Base-by-base conservation (phyloP, 2,888 invertebrate genomes). In the Resseliella maxima region DNA sequence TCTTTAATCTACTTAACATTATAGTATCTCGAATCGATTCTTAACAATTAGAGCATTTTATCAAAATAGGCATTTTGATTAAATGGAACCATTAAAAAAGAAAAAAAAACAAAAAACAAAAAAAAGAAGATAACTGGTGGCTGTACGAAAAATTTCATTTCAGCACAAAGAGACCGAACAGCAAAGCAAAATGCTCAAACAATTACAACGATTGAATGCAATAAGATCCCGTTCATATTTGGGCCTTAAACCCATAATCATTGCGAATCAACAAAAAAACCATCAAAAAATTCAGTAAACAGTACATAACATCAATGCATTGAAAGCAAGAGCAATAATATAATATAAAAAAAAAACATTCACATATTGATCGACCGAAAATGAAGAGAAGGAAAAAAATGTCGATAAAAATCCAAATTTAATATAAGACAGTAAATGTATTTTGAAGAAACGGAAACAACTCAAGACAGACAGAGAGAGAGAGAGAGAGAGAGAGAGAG, bases 201-300 rank as follows among this genome's bases (percentile, higher is more conserved):
- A n/a, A 72, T 72, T 31, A 72, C 72, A n/a, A 12, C 72, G 72
- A 72, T 72, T 72, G 31, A 72, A 31, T 72, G 31, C 72, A 72
- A 72, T 31, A 72, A 31, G 10, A 31, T n/a, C 59, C 24, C 5
- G 59, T 24, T 59, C 24, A 59, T 24, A 24, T 59, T 59, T 24
- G 24, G 24, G 59, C 59, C 6, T 3, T 3, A 59, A 24, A 8
- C 59, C 72, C 72, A 72, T 72, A 72, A 72, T 72, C 31, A 72
- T 72, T 72, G 72, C 72, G 72, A 72, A 72, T 72, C 31, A 72
- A 72, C 27, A 59, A 59, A 72, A 72, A 35, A 72, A 31, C 72
- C 35, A 15, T 72, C n/a, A n/a, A 72, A 8, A 15, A 31, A 72
- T 72, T 72, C 31, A 31, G 72, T 72, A 35, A 72, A 72, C 72